Evolutionary conservation across 2,888 invertebrate genomes (phyloP).

Genomic region (Macrophya annulata): DNA sequence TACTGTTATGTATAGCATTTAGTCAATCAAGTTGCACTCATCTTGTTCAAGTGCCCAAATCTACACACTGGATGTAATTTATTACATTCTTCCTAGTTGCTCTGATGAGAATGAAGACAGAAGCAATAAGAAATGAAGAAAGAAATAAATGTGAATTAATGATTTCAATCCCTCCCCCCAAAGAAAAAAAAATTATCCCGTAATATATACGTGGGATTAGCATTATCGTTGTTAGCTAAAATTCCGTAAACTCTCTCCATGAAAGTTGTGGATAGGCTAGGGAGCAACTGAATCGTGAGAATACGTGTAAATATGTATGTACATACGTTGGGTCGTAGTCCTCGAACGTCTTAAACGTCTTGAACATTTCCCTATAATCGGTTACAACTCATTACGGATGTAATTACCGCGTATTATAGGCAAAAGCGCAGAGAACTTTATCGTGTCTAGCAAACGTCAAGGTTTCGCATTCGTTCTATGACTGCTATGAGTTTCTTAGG

Average conservation of each 20-base stretch:
- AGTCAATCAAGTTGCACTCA: neutral
- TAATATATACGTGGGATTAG: neutral
- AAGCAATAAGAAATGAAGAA: neutral
- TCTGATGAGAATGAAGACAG: neutral
- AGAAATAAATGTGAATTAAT: neutral
- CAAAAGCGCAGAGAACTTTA: constrained; percentile 37
- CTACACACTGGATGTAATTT: neutral
- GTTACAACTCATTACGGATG: constrained; percentile 18
- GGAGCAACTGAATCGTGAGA: constrained; percentile 22
- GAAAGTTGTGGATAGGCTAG: neutral
- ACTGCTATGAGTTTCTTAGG: neutral
- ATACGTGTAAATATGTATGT: constrained; percentile 3
- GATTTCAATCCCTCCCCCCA: neutral
- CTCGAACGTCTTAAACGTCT: constrained; percentile 24
- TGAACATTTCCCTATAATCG: constrained; percentile 40
- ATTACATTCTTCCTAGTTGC: neutral
- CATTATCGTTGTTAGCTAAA: constrained; percentile 16
- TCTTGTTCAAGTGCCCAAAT: neutral
- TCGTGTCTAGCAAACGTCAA: constrained; percentile 38
- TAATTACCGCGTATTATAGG: constrained; percentile 37
- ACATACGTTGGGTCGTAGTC: neutral
- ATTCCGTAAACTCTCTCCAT: constrained; percentile 29
- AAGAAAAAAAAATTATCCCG: neutral
- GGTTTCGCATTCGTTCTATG: constrained; percentile 24
- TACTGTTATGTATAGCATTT: neutral